Evolutionary conservation across 1,140 invertebrate species (phyloP).

Genomic region (Ladona fulva): DNA sequence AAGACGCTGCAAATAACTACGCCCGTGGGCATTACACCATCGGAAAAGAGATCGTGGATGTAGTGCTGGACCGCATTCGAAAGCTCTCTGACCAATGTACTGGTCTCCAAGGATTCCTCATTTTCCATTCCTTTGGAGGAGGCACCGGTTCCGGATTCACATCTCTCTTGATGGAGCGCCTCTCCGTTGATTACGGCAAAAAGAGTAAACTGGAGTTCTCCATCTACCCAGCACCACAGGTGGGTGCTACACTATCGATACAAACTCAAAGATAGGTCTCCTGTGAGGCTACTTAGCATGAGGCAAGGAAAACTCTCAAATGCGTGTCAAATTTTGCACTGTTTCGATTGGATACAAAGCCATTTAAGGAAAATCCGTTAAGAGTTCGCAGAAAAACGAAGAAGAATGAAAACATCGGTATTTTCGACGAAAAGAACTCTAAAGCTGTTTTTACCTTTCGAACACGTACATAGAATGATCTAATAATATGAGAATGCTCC

Average conservation of each 20-base stretch:
- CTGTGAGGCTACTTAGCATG: no score
- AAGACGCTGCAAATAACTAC: slow-evolving; percentile 79
- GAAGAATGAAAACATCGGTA: no score
- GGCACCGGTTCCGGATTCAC: slow-evolving; percentile 61
- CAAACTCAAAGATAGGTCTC: no score
- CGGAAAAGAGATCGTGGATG: slow-evolving; percentile 74
- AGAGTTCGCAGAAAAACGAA: no score
- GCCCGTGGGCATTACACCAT: slow-evolving; percentile 80
- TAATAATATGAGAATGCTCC: no score
- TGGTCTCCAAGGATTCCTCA: slow-evolving; percentile 63
- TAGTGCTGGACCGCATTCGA: slow-evolving; percentile 64
- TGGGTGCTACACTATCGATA: slow-evolving; percentile 31
- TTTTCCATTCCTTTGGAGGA: slow-evolving; percentile 70
- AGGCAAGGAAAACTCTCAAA: no score
- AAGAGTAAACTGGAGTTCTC: slow-evolving; percentile 59
- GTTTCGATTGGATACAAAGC: no score
- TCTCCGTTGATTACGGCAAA: slow-evolving; percentile 57
- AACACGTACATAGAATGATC: no score
- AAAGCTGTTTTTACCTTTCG: no score
- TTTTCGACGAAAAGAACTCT: no score
- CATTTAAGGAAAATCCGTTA: no score
- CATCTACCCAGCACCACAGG: slow-evolving; percentile 64
- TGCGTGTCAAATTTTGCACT: no score
- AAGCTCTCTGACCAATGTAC: slow-evolving; percentile 66
- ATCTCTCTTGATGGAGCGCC: slow-evolving; percentile 55